Conservation (phyloP, 2,797 vertebrate genomes). For the Iguana delicatissima region DNA sequence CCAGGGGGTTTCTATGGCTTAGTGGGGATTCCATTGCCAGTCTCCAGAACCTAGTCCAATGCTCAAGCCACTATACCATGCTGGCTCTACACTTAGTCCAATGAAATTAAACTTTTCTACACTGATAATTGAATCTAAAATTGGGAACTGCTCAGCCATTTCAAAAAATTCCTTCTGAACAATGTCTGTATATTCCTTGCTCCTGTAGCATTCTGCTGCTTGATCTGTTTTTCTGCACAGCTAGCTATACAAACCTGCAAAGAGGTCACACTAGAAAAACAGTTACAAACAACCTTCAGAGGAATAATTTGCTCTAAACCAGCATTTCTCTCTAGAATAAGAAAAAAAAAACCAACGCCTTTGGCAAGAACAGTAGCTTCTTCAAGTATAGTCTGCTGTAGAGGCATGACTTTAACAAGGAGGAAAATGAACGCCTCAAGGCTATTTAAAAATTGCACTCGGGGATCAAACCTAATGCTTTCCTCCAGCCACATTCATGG, state of each 20-base stretch:
- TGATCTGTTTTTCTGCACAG: conserved; percentile 14
- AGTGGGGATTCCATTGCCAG: too few species aligned
- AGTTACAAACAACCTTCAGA: not conserved
- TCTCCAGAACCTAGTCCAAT: too few species aligned
- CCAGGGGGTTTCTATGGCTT: too few species aligned
- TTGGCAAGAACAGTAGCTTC: not conserved
- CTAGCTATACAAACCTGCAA: not conserved
- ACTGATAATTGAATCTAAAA: conserved; percentile 25
- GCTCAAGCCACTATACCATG: too few species aligned
- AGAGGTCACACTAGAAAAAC: conserved; percentile 10
- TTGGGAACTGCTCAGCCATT: conserved; percentile 15
- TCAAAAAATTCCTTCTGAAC: conserved; percentile 6
- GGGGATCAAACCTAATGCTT: not conserved
- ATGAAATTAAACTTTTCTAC: conserved; percentile 24
- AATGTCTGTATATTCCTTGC: not conserved
- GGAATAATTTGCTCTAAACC: not conserved
- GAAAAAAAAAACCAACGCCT: not conserved
- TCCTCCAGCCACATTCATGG: too few species aligned
- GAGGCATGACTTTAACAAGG: not conserved
- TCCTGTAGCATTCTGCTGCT: not conserved
- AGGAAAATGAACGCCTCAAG: not conserved
- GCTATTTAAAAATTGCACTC: not conserved
- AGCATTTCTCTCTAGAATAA: not conserved
- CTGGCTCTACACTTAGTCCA: not conserved
- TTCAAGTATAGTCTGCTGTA: too few species aligned